A percentile compares a stretch with the other conserved stretches of the same genome.
Evolutionary conservation across 2,888 invertebrate genomes (phyloP).

Genomic region (Ptychoptera albimana): DNA sequence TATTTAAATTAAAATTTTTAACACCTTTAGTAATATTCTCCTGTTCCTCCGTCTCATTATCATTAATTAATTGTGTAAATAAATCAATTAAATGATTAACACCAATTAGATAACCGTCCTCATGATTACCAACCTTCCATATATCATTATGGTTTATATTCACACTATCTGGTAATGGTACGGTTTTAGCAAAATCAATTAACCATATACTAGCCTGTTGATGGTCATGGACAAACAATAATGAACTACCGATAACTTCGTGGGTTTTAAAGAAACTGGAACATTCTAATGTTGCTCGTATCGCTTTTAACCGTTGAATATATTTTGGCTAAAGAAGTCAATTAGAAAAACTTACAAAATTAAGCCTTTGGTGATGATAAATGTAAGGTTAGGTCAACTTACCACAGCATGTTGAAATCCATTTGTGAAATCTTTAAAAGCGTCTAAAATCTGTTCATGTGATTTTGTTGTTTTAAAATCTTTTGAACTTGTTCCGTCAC

Average conservation of each 20-base stretch:
- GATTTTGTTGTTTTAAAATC: slow-evolving; percentile 91
- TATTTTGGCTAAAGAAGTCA: slow-evolving; percentile 49
- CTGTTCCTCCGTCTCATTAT: slow-evolving; percentile 5
- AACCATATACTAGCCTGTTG: slow-evolving; percentile 84
- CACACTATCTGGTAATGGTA: slow-evolving; percentile 57
- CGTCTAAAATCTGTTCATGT: slow-evolving; percentile 62
- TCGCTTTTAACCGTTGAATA: slow-evolving; percentile 68
- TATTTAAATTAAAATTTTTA: too few species aligned
- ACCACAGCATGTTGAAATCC: slow-evolving; percentile 67
- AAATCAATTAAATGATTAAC: slow-evolving; percentile 79
- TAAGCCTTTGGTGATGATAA: slow-evolving; percentile 2
- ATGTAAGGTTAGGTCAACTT: slow-evolving; percentile 28
- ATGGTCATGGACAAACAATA: slow-evolving; percentile 87
- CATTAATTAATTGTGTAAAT: slow-evolving; percentile 34
- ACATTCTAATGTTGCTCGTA: slow-evolving; percentile 64
- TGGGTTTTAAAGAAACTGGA: slow-evolving; percentile 85
- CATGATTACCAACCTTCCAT: slow-evolving; percentile 92
- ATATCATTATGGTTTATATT: slow-evolving; percentile 62
- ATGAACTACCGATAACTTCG: slow-evolving; percentile 88
- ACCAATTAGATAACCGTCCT: slow-evolving; percentile 89
- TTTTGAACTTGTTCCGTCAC: slow-evolving; percentile 81
- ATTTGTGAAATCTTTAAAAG: slow-evolving; percentile 65
- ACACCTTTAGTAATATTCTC: too few species aligned
- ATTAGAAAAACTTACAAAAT: slow-evolving; percentile 4
- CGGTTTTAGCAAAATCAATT: slow-evolving; percentile 95